Conservation (phyloP, 2,888 invertebrate genomes). For the Plemyria rubiginata region DNA sequence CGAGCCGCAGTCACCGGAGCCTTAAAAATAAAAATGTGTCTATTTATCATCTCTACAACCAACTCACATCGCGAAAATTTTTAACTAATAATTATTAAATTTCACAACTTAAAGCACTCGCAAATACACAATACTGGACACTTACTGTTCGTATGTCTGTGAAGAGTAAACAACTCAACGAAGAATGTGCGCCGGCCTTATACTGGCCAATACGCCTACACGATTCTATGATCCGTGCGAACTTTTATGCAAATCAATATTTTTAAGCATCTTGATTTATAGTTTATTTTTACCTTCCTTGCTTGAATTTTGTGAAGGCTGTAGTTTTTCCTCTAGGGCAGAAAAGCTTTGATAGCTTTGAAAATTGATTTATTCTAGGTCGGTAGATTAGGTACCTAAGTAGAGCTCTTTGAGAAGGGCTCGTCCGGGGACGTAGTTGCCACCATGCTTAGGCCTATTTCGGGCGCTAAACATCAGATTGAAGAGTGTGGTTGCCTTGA, state of each 20-base stretch:
- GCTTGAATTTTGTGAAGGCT: neutral
- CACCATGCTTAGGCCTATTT: too few relatives aligned
- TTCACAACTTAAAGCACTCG: slow-evolving; percentile 17
- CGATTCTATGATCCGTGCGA: slow-evolving; percentile 37
- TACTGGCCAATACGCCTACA: slow-evolving; percentile 72
- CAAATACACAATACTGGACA: slow-evolving; percentile 49
- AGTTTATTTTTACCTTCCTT: neutral
- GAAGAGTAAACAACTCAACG: slow-evolving; percentile 65
- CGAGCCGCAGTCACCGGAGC: too few relatives aligned
- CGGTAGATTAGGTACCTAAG: too few relatives aligned
- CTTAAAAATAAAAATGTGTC: neutral
- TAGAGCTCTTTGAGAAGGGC: too few relatives aligned
- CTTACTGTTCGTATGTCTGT: slow-evolving; percentile 70
- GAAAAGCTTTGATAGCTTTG: too few relatives aligned
- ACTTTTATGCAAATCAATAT: slow-evolving; percentile 38
- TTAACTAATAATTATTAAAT: neutral
- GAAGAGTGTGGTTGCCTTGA: too few relatives aligned
- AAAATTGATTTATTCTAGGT: too few relatives aligned
- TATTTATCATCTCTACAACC: neutral
- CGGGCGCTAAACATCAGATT: too few relatives aligned
- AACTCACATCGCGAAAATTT: slow-evolving; percentile 2
- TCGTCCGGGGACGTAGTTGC: too few relatives aligned
- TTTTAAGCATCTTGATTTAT: slow-evolving; percentile 16
- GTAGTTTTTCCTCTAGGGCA: too few relatives aligned
- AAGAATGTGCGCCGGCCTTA: slow-evolving; percentile 62